Percentiles rank a stretch among this genome's conserved stretches.
These are phyloP conservation scores for Strigamia maritima DNA, from an alignment of 2,888 invertebrate genomes.

Conservation along the genomic window DNA sequence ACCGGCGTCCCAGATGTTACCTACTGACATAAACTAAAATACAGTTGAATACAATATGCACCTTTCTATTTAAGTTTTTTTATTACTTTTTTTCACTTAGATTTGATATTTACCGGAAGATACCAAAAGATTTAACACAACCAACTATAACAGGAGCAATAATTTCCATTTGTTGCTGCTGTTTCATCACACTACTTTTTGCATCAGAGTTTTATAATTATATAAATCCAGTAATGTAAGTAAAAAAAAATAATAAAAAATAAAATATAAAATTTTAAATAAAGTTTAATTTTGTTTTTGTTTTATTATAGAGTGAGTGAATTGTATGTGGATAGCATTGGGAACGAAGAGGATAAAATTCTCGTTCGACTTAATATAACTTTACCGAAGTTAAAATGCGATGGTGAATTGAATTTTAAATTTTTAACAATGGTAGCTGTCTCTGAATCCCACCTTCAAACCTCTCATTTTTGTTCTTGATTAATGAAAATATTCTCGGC, in stretches of 20 bases:
- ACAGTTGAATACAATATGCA: neutral
- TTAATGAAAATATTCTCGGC: too few species aligned
- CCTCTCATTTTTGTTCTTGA: neutral
- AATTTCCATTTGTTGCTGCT: slow-evolving; percentile 56
- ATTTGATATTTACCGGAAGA: slow-evolving; percentile 61
- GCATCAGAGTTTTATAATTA: slow-evolving; percentile 56
- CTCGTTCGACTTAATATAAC: slow-evolving; percentile 58
- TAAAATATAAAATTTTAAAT: neutral
- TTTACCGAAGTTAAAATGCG: slow-evolving; percentile 56
- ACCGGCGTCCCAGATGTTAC: neutral
- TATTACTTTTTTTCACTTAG: slow-evolving; percentile 49
- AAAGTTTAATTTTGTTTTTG: neutral
- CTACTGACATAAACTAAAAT: neutral
- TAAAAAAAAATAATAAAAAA: neutral
- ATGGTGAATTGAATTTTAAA: slow-evolving; percentile 53
- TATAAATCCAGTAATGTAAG: slow-evolving; percentile 26
- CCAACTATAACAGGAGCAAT: slow-evolving; percentile 59
- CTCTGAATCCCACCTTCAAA: neutral
- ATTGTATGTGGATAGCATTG: slow-evolving; percentile 59
- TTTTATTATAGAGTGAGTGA: slow-evolving; percentile 55
- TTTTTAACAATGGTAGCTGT: neutral
- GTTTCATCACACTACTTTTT: slow-evolving; percentile 56
- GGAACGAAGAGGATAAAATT: slow-evolving; percentile 54
- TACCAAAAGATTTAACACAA: slow-evolving; percentile 61
- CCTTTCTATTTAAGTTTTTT: neutral